A percentile compares a stretch with the other conserved stretches of the same genome.
Conservation (phyloP, 2,797 vertebrate species). For the Bovichtus diacanthus region DNA sequence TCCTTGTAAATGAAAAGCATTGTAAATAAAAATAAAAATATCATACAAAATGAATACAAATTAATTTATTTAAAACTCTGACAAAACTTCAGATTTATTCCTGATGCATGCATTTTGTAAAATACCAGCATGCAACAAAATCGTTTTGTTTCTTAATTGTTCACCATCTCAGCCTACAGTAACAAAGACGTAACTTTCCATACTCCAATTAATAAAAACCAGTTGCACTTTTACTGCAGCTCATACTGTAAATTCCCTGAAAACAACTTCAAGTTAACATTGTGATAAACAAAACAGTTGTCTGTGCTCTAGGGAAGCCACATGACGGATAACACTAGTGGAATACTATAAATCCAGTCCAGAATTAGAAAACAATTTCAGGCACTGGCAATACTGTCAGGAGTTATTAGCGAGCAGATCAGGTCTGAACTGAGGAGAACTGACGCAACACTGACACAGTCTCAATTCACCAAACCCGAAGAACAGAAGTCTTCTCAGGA, state of each 20-base stretch:
- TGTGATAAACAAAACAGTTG: slow-evolving; percentile 45
- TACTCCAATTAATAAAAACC: slow-evolving; percentile 13
- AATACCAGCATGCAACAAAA: slow-evolving; percentile 60
- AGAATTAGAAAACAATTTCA: slow-evolving; percentile 14
- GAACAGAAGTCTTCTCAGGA: slow-evolving; percentile 19
- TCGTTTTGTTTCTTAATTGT: slow-evolving; percentile 2
- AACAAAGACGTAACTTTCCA: slow-evolving; percentile 3
- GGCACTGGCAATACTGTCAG: slow-evolving; percentile 25
- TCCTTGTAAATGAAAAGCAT: neutral
- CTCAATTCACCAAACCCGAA: slow-evolving; percentile 14
- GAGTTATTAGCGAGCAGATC: neutral
- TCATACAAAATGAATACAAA: slow-evolving; percentile 49
- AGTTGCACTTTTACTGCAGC: slow-evolving; percentile 2
- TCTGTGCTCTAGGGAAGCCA: slow-evolving; percentile 15
- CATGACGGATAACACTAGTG: slow-evolving; percentile 24
- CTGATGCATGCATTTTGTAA: slow-evolving; percentile 66
- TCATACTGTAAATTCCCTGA: slow-evolving; percentile 51
- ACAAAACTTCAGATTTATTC: slow-evolving; percentile 47
- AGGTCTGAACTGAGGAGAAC: neutral
- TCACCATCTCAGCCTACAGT: neutral
- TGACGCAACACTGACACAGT: slow-evolving; percentile 26
- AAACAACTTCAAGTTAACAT: slow-evolving; percentile 39
- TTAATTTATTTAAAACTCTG: slow-evolving; percentile 57
- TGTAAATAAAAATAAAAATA: neutral
- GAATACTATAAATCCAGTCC: slow-evolving; percentile 32